These are phyloP conservation scores for Physella acuta DNA, from an alignment of 1,140 invertebrate genomes.

Conservation along the genomic window DNA sequence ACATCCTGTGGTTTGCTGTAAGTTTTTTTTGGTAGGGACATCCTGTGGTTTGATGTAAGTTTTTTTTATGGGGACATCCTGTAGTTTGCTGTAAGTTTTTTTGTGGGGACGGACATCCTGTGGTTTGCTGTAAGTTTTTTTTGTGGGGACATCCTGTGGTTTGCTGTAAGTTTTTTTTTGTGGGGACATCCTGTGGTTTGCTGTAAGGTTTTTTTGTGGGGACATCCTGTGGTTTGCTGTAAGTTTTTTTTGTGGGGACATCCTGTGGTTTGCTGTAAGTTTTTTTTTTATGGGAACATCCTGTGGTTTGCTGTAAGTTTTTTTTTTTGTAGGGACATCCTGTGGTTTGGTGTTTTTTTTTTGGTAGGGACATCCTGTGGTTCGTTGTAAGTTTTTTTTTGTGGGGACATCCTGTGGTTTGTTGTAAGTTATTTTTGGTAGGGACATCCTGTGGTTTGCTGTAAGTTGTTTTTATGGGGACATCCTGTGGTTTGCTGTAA, in stretches of 20 bases:
- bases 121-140: neutral
- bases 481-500: neutral
- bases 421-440: neutral
- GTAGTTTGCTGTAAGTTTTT: neutral
- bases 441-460: neutral
- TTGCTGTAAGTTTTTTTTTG: neutral
- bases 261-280: neutral
- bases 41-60: neutral
- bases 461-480: neutral
- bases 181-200: neutral
- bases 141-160: neutral
- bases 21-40: neutral
- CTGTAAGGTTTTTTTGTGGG: neutral
- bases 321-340: neutral
- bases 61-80: neutral
- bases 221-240: neutral
- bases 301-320: neutral
- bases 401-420: neutral
- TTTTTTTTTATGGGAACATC: neutral
- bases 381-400: neutral
- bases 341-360: neutral
- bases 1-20: neutral
- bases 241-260: neutral
- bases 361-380: neutral
- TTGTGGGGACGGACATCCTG: neutral